A percentile compares a stretch with the other conserved stretches of the same genome.
phyloP scores from a whole-genome alignment of 2,113 vertebrate species.

The Cololabis saira region DNA sequence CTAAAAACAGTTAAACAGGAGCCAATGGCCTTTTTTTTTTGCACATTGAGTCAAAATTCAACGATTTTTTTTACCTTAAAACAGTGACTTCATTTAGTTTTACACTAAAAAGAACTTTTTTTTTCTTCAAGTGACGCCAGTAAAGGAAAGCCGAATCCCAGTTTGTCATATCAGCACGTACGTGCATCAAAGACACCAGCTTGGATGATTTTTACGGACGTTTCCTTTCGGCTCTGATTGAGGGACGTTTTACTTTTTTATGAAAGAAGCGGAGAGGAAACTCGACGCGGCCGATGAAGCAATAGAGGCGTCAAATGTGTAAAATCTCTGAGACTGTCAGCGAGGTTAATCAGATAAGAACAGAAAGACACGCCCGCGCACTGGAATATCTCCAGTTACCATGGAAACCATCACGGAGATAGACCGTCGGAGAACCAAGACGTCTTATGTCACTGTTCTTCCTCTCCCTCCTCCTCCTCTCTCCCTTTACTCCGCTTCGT shows the following conservation, averaged over 20 bases:
- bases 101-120: too few relatives aligned
- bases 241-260: neutral
- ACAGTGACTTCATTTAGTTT: too few relatives aligned
- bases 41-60: too few relatives aligned
- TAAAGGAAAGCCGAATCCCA: too few relatives aligned
- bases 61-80: too few relatives aligned
- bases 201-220: too few relatives aligned
- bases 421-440: conserved; percentile 62
- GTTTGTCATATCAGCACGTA: too few relatives aligned
- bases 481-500: conserved; percentile 18
- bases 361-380: conserved; percentile 62
- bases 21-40: too few relatives aligned
- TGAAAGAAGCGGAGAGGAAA: conserved; percentile 9
- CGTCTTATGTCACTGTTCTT: conserved; percentile 68
- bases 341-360: conserved; percentile 74
- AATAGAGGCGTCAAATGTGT: conserved; percentile 41
- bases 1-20: too few relatives aligned
- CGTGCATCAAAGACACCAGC: too few relatives aligned
- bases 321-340: conserved; percentile 47
- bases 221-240: neutral
- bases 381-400: conserved; percentile 78
- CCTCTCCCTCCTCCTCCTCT: conserved; percentile 19
- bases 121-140: too few relatives aligned
- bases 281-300: conserved; percentile 29
- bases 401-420: conserved; percentile 72